Evolutionary conservation across 2,888 invertebrate genomes (phyloP), one percentile per base, ranked within the genome.

Genomic region (Neoitamus cyanurus): DNA sequence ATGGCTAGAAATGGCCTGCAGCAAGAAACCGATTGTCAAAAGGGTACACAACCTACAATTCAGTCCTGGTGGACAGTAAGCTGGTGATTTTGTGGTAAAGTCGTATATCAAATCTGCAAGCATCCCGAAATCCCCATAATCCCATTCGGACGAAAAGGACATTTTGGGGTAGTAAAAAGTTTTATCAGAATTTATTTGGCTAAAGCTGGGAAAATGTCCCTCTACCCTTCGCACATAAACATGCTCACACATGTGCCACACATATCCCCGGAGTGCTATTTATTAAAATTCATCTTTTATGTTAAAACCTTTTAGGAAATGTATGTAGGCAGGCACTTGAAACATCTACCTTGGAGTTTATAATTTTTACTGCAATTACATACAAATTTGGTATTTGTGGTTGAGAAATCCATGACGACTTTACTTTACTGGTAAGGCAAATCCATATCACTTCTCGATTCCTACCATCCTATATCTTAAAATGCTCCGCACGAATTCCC

Each of bases 71-170:
- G 13, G 75, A 25, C 42, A 28, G 37, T 75, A 42, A 75, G 75
- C 42, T 75, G 48, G 58, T 78, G 78, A 78, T 31, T 58, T 48
- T 48, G 78, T 48, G 48, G 78, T 48, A 48, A 58, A 78, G 78
- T 31, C 78, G 48, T 78, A 78, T 78, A 78, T 78, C 78, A 78
- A 78, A 78, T 78, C 31, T 78, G 78, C 42, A 58, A 78, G 58
- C 78, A 78, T 48, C 31, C 42, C 30, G 31, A 78, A 78, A 78
- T 78, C 78, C 78, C 78, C 48, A 78, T 78, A 78, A 78, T 78
- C 78, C 78, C 78, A 58, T 78, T 78, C 78, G 78, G 78, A 78
- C 78, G 48, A 78, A 78, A 78, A 78, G 78, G 78, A 78, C 78
- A 78, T 78, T 78, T 78, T 58, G 78, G 78, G 78, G 78, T 78